Percentiles rank a stretch among this genome's conserved stretches.
Conservation (phyloP, 2,797 vertebrate genomes). For the Acrocephalus scirpaceus region DNA sequence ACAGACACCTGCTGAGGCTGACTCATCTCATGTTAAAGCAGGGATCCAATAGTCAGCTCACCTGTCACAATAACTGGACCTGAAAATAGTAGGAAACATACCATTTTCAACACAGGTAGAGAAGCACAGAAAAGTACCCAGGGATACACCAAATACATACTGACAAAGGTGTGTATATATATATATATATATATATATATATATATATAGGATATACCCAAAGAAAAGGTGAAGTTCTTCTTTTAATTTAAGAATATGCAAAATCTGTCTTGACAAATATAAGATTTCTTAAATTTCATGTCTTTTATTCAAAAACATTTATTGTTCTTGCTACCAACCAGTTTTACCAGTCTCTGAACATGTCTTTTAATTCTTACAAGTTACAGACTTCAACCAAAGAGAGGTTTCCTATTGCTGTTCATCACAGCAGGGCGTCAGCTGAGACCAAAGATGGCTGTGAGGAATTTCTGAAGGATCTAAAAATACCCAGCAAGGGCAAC, state of each 20-base stretch:
- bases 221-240: neutral
- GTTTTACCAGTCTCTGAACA: neutral
- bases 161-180: neutral
- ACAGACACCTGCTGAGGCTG: slow-evolving; percentile 47
- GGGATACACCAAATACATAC: neutral
- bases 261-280: neutral
- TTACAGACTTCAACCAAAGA: neutral
- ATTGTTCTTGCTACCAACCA: neutral
- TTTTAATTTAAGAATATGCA: neutral
- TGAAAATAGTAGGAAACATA: neutral
- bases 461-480: slow-evolving; percentile 45
- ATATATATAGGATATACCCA: neutral
- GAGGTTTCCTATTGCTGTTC: neutral
- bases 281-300: neutral
- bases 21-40: slow-evolving; percentile 26
- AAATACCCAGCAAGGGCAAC: slow-evolving; percentile 29
- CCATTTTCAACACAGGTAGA: neutral
- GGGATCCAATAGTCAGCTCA: neutral
- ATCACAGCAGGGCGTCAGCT: neutral
- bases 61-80: neutral
- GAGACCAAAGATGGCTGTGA: neutral
- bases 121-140: neutral
- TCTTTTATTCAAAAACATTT: neutral
- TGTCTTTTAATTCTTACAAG: neutral
- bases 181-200: too few relatives aligned